phyloP scores from a whole-genome alignment of 2,113 vertebrate species.

The Dermatemys mawii region DNA sequence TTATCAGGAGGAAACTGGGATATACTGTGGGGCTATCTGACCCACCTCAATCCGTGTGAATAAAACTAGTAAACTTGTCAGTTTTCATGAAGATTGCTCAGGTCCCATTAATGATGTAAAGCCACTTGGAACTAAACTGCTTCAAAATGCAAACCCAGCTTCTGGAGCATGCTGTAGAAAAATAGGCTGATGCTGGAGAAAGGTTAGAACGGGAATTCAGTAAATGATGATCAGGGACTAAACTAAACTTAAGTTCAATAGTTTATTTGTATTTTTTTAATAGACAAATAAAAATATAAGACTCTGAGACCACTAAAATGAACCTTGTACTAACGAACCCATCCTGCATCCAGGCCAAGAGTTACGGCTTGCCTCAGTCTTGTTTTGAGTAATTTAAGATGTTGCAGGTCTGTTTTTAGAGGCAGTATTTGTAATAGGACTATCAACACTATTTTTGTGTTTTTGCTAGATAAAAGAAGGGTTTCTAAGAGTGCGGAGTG shows the following conservation, averaged over 20 bases:
- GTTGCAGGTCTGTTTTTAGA: background rate
- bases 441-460: background rate
- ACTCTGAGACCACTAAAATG: background rate
- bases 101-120: conserved; percentile 60
- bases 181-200: background rate
- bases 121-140: background rate
- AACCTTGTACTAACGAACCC: background rate
- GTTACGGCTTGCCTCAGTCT: background rate
- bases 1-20: conserved; percentile 47
- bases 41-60: conserved; percentile 40
- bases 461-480: background rate
- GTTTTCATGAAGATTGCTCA: conserved; percentile 36
- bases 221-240: background rate
- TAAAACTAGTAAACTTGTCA: conserved; percentile 46
- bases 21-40: conserved; percentile 42
- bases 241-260: background rate
- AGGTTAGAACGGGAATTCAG: background rate
- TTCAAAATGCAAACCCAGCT: conserved; percentile 34
- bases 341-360: background rate
- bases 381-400: background rate
- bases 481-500: accelerated
- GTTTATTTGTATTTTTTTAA: too few species aligned
- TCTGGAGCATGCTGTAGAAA: background rate
- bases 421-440: background rate
- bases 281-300: background rate